These are phyloP conservation scores for Cerastoderma edule DNA, from an alignment of 2,888 invertebrate species.

Conservation along the genomic window DNA sequence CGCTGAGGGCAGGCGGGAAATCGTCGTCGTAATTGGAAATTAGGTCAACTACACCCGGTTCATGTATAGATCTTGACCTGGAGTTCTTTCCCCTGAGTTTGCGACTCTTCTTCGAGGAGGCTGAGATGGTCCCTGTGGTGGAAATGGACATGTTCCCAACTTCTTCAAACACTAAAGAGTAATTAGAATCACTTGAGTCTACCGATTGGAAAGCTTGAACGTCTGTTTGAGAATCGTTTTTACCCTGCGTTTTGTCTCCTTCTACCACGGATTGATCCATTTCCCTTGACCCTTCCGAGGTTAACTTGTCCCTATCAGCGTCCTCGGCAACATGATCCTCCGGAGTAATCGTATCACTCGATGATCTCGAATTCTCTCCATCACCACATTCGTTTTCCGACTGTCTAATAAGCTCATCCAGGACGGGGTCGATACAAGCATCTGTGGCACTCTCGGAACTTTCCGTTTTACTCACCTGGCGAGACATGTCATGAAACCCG, in stretches of 20 bases:
- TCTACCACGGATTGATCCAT: neutral
- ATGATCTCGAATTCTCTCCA: conserved; percentile 53
- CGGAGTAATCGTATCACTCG: conserved; percentile 55
- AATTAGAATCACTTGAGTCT: conserved; percentile 39
- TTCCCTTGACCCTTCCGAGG: conserved; percentile 12
- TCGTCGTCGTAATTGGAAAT: conserved; percentile 47
- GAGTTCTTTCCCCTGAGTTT: conserved; percentile 32
- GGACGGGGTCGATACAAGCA: conserved; percentile 36
- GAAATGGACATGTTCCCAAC: conserved; percentile 6
- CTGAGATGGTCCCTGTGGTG: neutral
- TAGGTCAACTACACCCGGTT: conserved; percentile 18
- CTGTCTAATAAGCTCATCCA: conserved; percentile 53
- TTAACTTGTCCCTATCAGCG: neutral
- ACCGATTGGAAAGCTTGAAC: conserved; percentile 20
- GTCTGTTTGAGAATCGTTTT: conserved; percentile 27
- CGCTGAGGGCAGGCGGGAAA: conserved; percentile 42
- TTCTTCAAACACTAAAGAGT: conserved; percentile 46
- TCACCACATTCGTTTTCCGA: conserved; percentile 43
- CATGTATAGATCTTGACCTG: neutral
- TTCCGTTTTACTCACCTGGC: conserved; percentile 79
- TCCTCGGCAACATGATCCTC: conserved; percentile 44
- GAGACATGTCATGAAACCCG: conserved; percentile 74
- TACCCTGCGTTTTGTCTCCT: conserved; percentile 31
- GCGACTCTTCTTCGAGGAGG: conserved; percentile 9
- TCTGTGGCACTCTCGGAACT: conserved; percentile 72